Conservation (phyloP, 2,113 vertebrate genomes). For the Solea senegalensis region DNA sequence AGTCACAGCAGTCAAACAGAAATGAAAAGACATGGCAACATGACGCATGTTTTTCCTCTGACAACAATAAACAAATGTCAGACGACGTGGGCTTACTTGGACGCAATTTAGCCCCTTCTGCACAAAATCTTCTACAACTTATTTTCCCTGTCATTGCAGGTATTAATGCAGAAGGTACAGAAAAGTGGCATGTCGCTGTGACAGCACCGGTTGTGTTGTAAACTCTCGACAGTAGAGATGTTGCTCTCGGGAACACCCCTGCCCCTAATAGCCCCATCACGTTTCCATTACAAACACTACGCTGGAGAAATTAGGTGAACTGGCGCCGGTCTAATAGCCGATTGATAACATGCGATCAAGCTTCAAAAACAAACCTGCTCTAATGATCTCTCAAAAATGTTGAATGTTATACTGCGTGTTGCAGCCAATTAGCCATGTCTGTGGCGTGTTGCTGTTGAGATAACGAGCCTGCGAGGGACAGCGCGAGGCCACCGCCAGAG, state of each 20-base stretch:
- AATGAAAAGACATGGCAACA: slow-evolving; percentile 32
- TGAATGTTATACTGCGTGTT: slow-evolving; percentile 49
- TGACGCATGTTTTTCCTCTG: background rate
- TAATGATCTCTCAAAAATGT: slow-evolving; percentile 56
- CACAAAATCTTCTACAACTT: background rate
- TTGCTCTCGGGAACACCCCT: background rate
- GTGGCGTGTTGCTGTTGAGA: slow-evolving; percentile 53
- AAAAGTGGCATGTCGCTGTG: background rate
- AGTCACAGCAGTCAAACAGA: slow-evolving; percentile 14
- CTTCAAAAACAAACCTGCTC: slow-evolving; percentile 44
- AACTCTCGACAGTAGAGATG: background rate
- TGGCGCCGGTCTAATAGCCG: slow-evolving; percentile 14
- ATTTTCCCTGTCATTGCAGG: background rate
- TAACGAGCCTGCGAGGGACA: slow-evolving; percentile 64
- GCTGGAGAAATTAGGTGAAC: slow-evolving; percentile 30
- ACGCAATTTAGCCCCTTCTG: slow-evolving; percentile 2
- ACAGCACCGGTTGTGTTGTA: background rate
- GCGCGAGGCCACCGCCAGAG: slow-evolving; percentile 43
- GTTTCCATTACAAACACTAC: slow-evolving; percentile 19
- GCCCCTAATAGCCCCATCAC: background rate
- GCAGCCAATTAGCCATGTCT: slow-evolving; percentile 62
- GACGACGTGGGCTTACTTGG: slow-evolving; percentile 7
- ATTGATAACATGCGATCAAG: slow-evolving; percentile 36
- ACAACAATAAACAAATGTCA: slow-evolving; percentile 10
- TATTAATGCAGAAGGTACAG: background rate